A percentile compares a stretch with the other conserved stretches of the same genome.
These are phyloP conservation scores for Mimumesa dahlbomi DNA, from an alignment of 2,888 invertebrate species.

Conservation along the genomic window DNA sequence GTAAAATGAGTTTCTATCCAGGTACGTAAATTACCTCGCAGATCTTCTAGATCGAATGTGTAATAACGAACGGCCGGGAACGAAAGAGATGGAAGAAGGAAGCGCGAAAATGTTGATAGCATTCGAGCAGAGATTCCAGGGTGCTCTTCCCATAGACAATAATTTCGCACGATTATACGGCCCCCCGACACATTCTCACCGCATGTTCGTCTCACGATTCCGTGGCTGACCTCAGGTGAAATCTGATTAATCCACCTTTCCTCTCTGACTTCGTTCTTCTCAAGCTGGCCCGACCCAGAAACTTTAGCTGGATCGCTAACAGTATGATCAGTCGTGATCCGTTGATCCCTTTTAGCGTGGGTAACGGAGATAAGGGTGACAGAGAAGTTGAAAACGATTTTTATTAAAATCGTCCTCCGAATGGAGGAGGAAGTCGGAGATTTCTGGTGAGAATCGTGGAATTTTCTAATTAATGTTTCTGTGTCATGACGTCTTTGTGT, in stretches of 20 bases:
- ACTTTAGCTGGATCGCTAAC: slow-evolving; percentile 21
- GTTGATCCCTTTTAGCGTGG: slow-evolving; percentile 18
- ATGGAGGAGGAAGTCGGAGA: too few species aligned
- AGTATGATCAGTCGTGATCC: slow-evolving; percentile 11
- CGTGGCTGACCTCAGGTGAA: slow-evolving; percentile 25
- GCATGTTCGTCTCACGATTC: slow-evolving; percentile 28
- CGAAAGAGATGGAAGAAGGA: neutral
- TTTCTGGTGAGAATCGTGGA: too few species aligned
- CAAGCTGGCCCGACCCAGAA: slow-evolving; percentile 27
- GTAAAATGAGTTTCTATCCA: too few species aligned
- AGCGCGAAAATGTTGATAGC: neutral
- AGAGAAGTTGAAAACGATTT: neutral
- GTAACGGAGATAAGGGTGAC: neutral
- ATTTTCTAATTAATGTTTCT: too few species aligned
- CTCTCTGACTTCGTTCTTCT: slow-evolving; percentile 29
- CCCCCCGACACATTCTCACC: slow-evolving; percentile 30
- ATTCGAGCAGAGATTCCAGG: slow-evolving; percentile 17
- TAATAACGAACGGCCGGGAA: neutral
- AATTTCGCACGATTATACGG: slow-evolving; percentile 43
- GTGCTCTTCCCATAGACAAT: slow-evolving; percentile 28
- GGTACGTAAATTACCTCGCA: too few species aligned
- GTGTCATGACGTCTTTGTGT: too few species aligned
- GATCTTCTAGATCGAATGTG: too few species aligned
- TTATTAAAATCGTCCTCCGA: too few species aligned
- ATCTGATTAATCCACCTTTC: slow-evolving; percentile 44